Evolutionary conservation across 2,888 invertebrate species (phyloP).

Genomic region (Cosmia pyralina): DNA sequence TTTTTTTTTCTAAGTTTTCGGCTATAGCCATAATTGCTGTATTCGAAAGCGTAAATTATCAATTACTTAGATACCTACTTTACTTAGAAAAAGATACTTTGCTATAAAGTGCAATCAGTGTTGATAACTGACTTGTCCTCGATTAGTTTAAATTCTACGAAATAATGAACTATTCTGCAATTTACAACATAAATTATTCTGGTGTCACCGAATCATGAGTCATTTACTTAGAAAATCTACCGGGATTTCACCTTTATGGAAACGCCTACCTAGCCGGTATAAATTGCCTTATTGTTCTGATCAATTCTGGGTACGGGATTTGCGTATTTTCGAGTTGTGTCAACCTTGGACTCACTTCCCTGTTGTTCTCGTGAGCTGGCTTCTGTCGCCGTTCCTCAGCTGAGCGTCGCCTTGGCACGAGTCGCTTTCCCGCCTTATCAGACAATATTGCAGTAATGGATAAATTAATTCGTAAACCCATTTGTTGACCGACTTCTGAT

Average conservation of each 20-base stretch:
- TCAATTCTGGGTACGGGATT: conserved; percentile 32
- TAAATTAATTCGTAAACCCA: conserved; percentile 47
- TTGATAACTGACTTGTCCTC: conserved; percentile 3
- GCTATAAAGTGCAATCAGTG: conserved; percentile 17
- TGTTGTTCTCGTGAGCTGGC: conserved; percentile 29
- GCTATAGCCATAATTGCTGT: neutral
- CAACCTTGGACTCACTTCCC: conserved; percentile 45
- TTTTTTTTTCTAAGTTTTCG: neutral
- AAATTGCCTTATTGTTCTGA: conserved; percentile 7
- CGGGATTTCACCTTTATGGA: conserved; percentile 46
- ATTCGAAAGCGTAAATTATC: conserved; percentile 22
- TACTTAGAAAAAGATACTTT: neutral
- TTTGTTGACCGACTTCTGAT: conserved; percentile 48
- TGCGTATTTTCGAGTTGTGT: conserved; percentile 10
- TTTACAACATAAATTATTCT: conserved; percentile 17
- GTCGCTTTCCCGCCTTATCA: conserved; percentile 46
- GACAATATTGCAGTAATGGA: conserved; percentile 22
- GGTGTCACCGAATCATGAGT: conserved; percentile 32
- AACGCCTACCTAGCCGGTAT: neutral
- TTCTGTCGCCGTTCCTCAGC: conserved; percentile 6
- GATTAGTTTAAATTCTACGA: conserved; percentile 38
- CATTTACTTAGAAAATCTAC: conserved; percentile 44
- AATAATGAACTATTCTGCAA: conserved; percentile 2
- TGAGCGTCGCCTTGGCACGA: conserved; percentile 31
- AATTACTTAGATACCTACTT: neutral